Conservation (phyloP, 2,888 invertebrate genomes). For the Philopedon plagiatum region DNA sequence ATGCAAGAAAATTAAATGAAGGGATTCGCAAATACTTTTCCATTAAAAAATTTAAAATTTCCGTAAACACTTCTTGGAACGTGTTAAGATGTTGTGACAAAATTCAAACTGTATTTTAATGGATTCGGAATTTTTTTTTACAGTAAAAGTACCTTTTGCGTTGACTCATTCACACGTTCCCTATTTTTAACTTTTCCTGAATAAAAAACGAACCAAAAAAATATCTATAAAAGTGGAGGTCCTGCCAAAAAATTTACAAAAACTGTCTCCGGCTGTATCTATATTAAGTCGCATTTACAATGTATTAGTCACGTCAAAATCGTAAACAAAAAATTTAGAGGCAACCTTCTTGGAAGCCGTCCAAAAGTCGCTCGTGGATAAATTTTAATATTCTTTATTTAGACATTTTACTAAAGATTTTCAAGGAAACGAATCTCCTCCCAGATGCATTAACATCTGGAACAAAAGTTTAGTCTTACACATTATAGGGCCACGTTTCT, state of each 20-base stretch:
- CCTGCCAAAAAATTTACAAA: constrained; percentile 37
- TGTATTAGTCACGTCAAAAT: constrained; percentile 37
- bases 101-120: not conserved
- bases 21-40: not conserved
- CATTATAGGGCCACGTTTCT: not conserved
- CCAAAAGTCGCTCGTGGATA: constrained; percentile 23
- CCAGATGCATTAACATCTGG: not conserved
- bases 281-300: constrained; percentile 45
- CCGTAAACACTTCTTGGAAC: not conserved
- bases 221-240: constrained; percentile 21
- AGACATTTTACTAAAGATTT: constrained; percentile 8
- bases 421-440: not conserved
- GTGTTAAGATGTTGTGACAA: not conserved
- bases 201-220: constrained; percentile 11
- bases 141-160: not conserved
- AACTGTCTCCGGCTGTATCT: constrained; percentile 38
- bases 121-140: not conserved
- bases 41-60: not conserved
- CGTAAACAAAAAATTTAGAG: constrained; percentile 42
- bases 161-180: not conserved
- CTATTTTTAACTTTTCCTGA: constrained; percentile 21
- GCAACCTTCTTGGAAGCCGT: constrained; percentile 38
- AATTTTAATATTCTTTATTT: constrained; percentile 22
- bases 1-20: not conserved
- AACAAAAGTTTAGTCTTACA: not conserved